phyloP scores from a whole-genome alignment of 2,888 invertebrate species.

The Chaitophorus viminalis region DNA sequence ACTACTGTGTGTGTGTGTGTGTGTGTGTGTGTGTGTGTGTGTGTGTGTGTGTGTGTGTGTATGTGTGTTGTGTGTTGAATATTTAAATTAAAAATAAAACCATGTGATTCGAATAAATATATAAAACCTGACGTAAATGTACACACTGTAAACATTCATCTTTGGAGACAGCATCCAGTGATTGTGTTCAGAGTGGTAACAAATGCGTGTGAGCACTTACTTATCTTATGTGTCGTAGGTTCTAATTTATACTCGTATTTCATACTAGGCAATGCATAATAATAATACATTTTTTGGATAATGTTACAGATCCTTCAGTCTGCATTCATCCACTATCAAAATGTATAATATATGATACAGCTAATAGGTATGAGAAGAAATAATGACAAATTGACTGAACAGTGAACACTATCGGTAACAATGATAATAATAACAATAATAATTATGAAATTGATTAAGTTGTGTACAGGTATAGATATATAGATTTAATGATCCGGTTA shows the following conservation, averaged over 20 bases:
- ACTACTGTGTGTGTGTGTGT: no score
- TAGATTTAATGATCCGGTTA: no score
- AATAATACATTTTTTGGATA: neutral
- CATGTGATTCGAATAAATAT: slow-evolving; percentile 3
- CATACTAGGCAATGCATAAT: neutral
- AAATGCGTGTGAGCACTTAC: neutral
- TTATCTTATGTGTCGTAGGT: neutral
- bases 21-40: no score
- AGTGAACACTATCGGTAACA: neutral
- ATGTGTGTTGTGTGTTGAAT: neutral
- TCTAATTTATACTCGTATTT: neutral
- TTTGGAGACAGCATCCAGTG: neutral
- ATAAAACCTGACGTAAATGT: neutral
- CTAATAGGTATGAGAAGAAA: no score
- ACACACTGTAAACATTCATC: neutral
- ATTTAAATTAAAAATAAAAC: neutral
- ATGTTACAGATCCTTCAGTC: neutral
- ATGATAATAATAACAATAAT: neutral
- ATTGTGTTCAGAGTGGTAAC: neutral
- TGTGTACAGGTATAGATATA: no score
- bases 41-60: no score
- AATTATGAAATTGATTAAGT: neutral
- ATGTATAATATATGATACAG: no score
- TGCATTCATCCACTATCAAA: no score
- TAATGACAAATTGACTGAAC: no score